A percentile compares a stretch with the other conserved stretches of the same genome.
These are phyloP conservation scores for Diglossa cyanea DNA, from an alignment of 2,797 vertebrate genomes.

Conservation along the genomic window DNA sequence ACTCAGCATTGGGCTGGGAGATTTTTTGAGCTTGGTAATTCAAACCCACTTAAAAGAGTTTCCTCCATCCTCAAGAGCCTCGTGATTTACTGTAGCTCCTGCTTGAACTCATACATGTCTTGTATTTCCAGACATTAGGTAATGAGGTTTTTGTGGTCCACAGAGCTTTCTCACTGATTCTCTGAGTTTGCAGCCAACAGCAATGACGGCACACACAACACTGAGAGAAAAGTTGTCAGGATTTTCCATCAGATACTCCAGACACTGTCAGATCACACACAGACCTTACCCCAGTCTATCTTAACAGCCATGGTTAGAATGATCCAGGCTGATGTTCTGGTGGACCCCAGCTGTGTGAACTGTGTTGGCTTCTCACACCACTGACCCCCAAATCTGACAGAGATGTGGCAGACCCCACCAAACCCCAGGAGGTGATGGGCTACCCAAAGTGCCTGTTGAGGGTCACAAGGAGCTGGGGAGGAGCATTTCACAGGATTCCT, in stretches of 20 bases:
- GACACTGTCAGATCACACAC: not conserved
- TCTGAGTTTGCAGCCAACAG: not conserved
- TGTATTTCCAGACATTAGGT: slow-evolving; percentile 55
- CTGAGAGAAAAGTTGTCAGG: not conserved
- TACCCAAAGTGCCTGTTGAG: not conserved
- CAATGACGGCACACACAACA: not conserved
- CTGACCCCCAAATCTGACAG: not conserved
- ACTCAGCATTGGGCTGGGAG: not conserved
- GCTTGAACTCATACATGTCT: not conserved
- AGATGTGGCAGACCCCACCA: not conserved
- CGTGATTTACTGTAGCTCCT: slow-evolving; percentile 44
- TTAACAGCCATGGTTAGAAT: not conserved
- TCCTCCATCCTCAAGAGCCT: slow-evolving; percentile 29
- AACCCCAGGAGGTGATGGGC: not conserved
- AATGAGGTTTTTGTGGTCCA: slow-evolving; percentile 65
- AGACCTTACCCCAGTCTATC: not conserved
- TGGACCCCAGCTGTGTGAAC: not conserved
- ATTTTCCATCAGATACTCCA: not conserved
- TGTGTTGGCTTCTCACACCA: not conserved
- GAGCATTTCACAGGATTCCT: not conserved
- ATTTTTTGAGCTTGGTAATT: slow-evolving; percentile 8
- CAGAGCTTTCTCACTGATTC: slow-evolving; percentile 4
- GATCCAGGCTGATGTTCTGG: not conserved
- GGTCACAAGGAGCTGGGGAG: not conserved
- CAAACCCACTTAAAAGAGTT: slow-evolving; percentile 35